Conservation (phyloP, 2,797 vertebrate species). For the Anomalospiza imberbis region DNA sequence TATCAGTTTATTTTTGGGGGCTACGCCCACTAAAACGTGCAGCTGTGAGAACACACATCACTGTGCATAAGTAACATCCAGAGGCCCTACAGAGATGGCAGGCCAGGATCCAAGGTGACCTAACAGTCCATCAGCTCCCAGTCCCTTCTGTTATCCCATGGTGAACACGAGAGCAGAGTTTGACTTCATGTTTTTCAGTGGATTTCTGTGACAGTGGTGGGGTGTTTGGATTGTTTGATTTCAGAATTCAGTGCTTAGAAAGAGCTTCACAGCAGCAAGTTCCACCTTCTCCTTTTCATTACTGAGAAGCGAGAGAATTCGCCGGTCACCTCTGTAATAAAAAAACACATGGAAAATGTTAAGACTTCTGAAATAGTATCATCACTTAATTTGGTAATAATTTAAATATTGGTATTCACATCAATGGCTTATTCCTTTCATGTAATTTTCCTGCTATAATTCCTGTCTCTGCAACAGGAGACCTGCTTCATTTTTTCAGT, state of each 20-base stretch:
- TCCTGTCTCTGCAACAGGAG: not conserved
- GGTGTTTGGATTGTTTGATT: not conserved
- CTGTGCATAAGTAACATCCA: not conserved
- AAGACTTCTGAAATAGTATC: not conserved
- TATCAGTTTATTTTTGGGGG: not conserved
- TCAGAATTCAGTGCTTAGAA: not conserved
- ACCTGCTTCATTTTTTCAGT: not conserved
- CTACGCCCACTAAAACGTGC: conserved; percentile 6
- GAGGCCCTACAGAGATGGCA: not conserved
- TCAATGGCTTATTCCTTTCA: not conserved
- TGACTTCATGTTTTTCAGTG: not conserved
- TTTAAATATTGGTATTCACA: not conserved
- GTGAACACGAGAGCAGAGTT: not conserved
- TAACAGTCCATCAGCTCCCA: not conserved
- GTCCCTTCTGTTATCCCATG: not conserved
- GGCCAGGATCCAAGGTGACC: not conserved
- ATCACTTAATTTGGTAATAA: not conserved
- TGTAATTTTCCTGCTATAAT: not conserved
- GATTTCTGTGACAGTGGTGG: not conserved
- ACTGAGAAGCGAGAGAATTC: not conserved
- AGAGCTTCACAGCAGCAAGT: not conserved
- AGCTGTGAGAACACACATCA: conserved; percentile 14
- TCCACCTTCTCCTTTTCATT: not conserved
- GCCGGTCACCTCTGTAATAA: not conserved
- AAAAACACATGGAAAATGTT: not conserved